Conservation (phyloP, 2,113 vertebrate species). For the Poecile atricapillus region DNA sequence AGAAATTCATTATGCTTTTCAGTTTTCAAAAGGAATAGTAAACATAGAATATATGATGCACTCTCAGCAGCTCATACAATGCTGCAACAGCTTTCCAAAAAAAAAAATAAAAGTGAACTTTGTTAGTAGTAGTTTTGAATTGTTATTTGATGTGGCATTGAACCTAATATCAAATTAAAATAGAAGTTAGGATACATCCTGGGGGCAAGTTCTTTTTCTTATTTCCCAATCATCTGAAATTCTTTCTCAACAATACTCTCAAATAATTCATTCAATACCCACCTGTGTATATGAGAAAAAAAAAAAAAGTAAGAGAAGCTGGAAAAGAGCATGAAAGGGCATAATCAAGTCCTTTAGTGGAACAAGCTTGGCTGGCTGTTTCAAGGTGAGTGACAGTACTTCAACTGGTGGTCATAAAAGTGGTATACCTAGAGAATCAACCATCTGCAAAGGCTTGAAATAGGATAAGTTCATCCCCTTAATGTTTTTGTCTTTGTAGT, state of each 20-base stretch:
- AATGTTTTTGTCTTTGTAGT: neutral
- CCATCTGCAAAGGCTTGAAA: neutral
- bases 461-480: neutral
- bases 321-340: neutral
- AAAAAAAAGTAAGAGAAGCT: neutral
- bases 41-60: neutral
- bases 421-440: slow-evolving; percentile 4
- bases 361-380: neutral
- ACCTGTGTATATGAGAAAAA: neutral
- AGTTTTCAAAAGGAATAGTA: neutral
- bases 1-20: neutral
- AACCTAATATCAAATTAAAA: neutral
- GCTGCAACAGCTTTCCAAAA: neutral
- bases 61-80: neutral
- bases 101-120: neutral
- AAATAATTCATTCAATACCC: neutral
- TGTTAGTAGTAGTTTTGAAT: neutral
- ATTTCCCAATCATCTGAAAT: neutral
- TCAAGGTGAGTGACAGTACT: slow-evolving; percentile 41
- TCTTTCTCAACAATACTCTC: neutral
- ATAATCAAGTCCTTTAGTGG: neutral
- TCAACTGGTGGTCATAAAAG: slow-evolving; percentile 30
- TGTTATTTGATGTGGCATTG: neutral
- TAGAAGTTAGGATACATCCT: neutral
- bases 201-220: neutral